These are phyloP conservation scores for Onthophagus taurus DNA, from an alignment of 1,140 invertebrate species.

Conservation along the genomic window DNA sequence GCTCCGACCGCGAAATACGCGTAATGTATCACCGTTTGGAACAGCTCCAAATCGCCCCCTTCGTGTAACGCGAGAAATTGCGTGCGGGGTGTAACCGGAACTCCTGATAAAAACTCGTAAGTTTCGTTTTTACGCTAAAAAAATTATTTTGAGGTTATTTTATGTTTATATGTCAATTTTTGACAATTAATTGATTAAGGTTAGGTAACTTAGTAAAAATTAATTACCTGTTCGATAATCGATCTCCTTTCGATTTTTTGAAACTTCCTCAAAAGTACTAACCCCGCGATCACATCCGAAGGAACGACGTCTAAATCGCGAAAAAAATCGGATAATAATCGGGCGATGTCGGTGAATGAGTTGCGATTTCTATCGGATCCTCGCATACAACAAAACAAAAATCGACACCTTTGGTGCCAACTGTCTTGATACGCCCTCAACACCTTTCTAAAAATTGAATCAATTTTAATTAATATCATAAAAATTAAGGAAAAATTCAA, in stretches of 20 bases:
- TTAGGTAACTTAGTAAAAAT: constrained; percentile 10
- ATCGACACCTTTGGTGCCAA: constrained; percentile 77
- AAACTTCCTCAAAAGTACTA: constrained; percentile 71
- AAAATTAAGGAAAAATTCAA: constrained; percentile 10
- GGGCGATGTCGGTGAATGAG: constrained; percentile 78
- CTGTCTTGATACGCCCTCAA: constrained; percentile 82
- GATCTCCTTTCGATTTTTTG: constrained; percentile 72
- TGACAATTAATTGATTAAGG: no score
- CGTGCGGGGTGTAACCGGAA: constrained; percentile 72
- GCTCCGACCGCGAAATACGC: constrained; percentile 82
- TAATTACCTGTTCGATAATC: constrained; percentile 62
- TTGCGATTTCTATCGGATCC: constrained; percentile 71
- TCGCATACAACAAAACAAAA: constrained; percentile 81
- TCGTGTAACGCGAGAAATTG: constrained; percentile 77
- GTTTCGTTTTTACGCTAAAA: constrained; percentile 69
- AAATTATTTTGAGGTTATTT: constrained; percentile 18
- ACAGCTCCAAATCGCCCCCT: constrained; percentile 60
- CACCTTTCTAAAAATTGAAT: constrained; percentile 60
- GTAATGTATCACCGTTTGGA: constrained; percentile 72
- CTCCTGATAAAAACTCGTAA: constrained; percentile 85
- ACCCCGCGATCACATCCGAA: constrained; percentile 79
- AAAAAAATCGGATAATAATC: constrained; percentile 81
- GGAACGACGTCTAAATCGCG: constrained; percentile 86
- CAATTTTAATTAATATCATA: constrained; percentile 13
- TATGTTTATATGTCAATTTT: no score